Evolutionary conservation across 2,113 vertebrate genomes (phyloP).

Genomic region (Tapirus terrestris): DNA sequence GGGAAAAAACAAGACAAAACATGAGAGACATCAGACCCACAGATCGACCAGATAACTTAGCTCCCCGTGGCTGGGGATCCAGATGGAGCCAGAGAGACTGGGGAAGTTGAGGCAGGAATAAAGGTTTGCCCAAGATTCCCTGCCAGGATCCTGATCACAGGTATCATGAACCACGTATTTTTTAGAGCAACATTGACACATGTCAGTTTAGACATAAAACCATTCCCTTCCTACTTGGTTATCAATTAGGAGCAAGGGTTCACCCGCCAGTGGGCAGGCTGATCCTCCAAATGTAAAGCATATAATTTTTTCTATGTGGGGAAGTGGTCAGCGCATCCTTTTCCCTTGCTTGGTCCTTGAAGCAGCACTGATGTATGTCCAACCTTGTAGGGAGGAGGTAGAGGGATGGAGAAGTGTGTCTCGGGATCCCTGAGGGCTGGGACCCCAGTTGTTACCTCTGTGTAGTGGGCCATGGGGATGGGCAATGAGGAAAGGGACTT

Average conservation of each 20-base stretch:
- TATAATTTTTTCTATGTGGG: background rate
- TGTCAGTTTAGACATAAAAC: background rate
- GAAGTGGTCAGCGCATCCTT: background rate
- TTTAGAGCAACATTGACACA: background rate
- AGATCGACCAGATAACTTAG: background rate
- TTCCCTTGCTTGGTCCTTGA: background rate
- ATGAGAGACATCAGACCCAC: background rate
- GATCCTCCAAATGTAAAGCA: background rate
- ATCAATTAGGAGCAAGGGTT: background rate
- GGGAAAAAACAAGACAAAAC: background rate
- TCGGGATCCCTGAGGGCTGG: background rate
- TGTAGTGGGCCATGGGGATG: background rate
- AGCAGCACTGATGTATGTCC: background rate
- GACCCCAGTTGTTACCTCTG: background rate
- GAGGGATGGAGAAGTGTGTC: background rate
- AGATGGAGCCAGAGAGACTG: background rate
- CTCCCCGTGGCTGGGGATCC: background rate
- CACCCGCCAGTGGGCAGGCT: background rate
- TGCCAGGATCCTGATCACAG: background rate
- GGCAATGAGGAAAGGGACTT: background rate
- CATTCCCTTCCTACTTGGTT: background rate
- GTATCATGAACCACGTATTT: background rate
- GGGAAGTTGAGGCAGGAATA: background rate
- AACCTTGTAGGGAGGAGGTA: background rate
- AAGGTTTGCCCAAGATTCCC: background rate